Conservation (phyloP, 1,140 invertebrate species). For the Xylocopa sonorina region DNA sequence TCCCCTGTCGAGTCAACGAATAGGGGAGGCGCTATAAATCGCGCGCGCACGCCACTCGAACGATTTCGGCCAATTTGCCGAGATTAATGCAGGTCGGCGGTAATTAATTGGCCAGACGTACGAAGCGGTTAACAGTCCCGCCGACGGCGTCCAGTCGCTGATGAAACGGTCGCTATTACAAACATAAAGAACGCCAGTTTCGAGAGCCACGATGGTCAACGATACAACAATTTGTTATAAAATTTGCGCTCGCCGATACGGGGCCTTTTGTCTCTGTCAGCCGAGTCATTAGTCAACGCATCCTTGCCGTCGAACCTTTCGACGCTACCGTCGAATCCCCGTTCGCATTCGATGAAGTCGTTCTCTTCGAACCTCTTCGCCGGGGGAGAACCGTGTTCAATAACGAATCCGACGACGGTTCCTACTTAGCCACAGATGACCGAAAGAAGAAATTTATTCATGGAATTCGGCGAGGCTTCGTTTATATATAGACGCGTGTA, state of each 20-base stretch:
- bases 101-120: conserved; percentile 61
- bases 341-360: neutral
- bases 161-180: conserved; percentile 64
- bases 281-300: conserved; percentile 47
- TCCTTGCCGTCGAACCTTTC: neutral
- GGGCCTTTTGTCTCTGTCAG: conserved; percentile 52
- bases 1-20: neutral
- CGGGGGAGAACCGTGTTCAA: neutral
- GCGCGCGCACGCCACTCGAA: conserved; percentile 26
- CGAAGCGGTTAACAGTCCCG: conserved; percentile 46
- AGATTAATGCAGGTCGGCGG: conserved; percentile 59
- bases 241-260: conserved; percentile 43
- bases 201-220: conserved; percentile 41
- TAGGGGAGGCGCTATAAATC: conserved; percentile 49
- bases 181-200: conserved; percentile 56
- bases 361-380: too few relatives aligned
- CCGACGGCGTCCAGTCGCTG: conserved; percentile 50
- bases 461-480: neutral
- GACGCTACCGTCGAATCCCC: neutral
- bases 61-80: conserved; percentile 60
- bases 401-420: conserved; percentile 28
- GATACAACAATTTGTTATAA: conserved; percentile 62
- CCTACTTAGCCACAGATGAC: conserved; percentile 11
- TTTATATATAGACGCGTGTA: conserved; percentile 15
- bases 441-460: conserved; percentile 21